Conservation (phyloP, 2,797 vertebrate genomes). For the Naso thynnoides region DNA sequence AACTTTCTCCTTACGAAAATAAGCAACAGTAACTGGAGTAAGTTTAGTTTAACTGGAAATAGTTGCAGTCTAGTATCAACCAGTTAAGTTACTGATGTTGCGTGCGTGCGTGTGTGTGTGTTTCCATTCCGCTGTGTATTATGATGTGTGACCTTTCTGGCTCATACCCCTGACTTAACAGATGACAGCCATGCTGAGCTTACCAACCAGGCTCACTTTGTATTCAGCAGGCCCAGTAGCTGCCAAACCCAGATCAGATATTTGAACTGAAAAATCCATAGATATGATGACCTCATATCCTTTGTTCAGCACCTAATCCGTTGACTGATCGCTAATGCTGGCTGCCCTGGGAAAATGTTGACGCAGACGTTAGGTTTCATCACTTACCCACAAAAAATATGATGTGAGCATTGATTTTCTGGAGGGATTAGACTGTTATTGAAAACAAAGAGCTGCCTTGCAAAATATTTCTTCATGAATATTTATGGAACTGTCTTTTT, state of each 20-base stretch:
- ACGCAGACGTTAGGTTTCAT: slow-evolving; percentile 71
- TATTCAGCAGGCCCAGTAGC: slow-evolving; percentile 67
- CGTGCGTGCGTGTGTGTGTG: slow-evolving; percentile 11
- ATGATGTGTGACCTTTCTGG: slow-evolving; percentile 78
- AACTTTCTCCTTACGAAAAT: too few relatives aligned
- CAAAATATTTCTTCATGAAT: slow-evolving; percentile 74
- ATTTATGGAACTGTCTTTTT: slow-evolving; percentile 63
- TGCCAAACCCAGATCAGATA: slow-evolving; percentile 71
- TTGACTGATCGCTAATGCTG: slow-evolving; percentile 67
- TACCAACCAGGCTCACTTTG: slow-evolving; percentile 63
- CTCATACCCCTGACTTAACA: slow-evolving; percentile 56
- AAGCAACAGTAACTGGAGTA: too few relatives aligned
- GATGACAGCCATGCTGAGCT: slow-evolving; percentile 45
- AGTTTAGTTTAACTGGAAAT: too few relatives aligned
- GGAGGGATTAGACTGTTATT: slow-evolving; percentile 71
- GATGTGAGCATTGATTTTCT: slow-evolving; percentile 73
- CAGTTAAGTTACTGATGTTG: not conserved
- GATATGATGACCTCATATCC: slow-evolving; percentile 74
- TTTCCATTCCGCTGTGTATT: slow-evolving; percentile 48
- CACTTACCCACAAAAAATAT: slow-evolving; percentile 66
- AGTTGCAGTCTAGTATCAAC: not conserved
- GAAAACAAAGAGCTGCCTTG: slow-evolving; percentile 73
- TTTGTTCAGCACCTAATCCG: slow-evolving; percentile 71
- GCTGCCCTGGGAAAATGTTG: slow-evolving; percentile 75
- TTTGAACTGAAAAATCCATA: slow-evolving; percentile 73